Evolutionary conservation across 1,140 invertebrate species (phyloP).

Genomic region (Nephila pilipes): DNA sequence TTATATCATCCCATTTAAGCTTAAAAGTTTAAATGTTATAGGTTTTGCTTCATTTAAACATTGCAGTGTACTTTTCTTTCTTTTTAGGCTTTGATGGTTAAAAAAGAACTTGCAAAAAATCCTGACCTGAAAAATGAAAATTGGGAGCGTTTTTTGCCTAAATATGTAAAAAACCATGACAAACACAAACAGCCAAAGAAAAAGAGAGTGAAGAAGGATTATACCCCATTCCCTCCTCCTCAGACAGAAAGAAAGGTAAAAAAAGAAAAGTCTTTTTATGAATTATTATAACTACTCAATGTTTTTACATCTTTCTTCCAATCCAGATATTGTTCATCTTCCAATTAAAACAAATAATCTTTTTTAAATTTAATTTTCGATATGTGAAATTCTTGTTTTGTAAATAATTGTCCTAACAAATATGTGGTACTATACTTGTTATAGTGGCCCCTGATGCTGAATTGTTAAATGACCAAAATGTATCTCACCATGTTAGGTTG

Average conservation of each 20-base stretch:
- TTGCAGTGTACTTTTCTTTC: background rate
- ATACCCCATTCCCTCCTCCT: slow-evolving; percentile 98
- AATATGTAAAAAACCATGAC: slow-evolving; percentile 96
- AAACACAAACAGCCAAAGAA: slow-evolving; percentile 92
- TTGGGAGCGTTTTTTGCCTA: slow-evolving; percentile 98
- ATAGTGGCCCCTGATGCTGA: too few species aligned
- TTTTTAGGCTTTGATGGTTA: slow-evolving; percentile 93
- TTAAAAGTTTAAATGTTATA: background rate
- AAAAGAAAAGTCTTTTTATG: background rate
- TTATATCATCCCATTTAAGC: too few species aligned
- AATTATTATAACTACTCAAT: background rate
- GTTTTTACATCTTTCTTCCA: too few species aligned
- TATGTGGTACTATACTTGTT: too few species aligned
- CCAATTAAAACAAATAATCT: too few species aligned
- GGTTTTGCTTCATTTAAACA: background rate
- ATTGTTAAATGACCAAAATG: too few species aligned
- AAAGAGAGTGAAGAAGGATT: slow-evolving; percentile 88
- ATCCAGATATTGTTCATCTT: too few species aligned
- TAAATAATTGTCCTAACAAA: too few species aligned
- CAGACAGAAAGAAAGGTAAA: slow-evolving; percentile 91
- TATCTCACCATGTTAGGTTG: too few species aligned
- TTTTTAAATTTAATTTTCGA: too few species aligned
- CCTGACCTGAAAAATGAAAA: slow-evolving; percentile 95
- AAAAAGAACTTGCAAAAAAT: slow-evolving; percentile 95
- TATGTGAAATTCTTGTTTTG: too few species aligned